phyloP scores from a whole-genome alignment of 2,888 invertebrate species.

The Strigamia transsilvanica region DNA sequence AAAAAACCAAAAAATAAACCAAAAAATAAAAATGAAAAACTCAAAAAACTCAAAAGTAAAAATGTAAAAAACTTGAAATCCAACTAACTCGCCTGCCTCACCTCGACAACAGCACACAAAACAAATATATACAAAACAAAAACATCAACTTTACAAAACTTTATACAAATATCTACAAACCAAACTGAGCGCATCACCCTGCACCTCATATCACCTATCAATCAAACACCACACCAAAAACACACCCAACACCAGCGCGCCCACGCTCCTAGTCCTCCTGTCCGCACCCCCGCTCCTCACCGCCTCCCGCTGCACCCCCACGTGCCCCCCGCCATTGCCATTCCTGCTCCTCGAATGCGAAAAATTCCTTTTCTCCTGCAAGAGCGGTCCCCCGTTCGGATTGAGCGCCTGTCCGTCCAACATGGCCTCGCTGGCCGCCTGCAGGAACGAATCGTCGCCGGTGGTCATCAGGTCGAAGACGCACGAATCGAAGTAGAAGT shows the following conservation, averaged over 20 bases:
- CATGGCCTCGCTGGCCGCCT: constrained; percentile 66
- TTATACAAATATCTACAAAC: constrained; percentile 20
- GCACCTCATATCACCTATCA: not conserved
- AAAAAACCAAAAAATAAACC: no score
- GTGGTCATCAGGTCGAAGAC: constrained; percentile 70
- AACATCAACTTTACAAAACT: not conserved
- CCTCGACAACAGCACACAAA: not conserved
- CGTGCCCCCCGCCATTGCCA: not conserved
- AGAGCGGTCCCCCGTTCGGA: not conserved
- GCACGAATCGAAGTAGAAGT: constrained; percentile 70
- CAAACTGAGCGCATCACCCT: not conserved
- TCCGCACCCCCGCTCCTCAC: not conserved
- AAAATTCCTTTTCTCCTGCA: constrained; percentile 19
- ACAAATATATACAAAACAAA: not conserved
- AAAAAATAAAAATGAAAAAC: no score
- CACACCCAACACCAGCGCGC: not conserved
- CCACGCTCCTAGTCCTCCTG: not conserved
- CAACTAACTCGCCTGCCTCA: not conserved
- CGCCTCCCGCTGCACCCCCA: not conserved
- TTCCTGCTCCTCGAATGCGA: not conserved
- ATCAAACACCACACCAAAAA: not conserved
- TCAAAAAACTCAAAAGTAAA: no score
- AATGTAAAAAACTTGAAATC: no score
- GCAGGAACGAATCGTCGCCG: constrained; percentile 65
- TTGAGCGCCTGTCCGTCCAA: constrained; percentile 60